A percentile compares a stretch with the other conserved stretches of the same genome.
Conservation (phyloP, 2,797 vertebrate species). For the Taenioides sp. region DNA sequence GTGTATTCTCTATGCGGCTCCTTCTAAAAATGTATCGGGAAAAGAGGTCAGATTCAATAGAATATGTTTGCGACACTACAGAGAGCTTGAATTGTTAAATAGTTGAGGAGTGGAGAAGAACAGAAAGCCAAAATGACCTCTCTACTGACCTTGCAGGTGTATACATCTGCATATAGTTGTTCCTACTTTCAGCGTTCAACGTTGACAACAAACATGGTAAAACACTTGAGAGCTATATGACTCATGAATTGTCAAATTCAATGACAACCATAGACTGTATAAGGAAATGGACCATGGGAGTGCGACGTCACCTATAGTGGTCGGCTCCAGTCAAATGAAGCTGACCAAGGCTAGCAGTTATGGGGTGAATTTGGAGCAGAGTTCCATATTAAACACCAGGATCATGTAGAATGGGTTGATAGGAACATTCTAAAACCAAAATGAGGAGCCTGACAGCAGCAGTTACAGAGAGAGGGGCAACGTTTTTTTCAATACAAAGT, state of each 20-base stretch:
- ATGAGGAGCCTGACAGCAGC: too few species aligned
- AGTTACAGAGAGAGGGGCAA: too few species aligned
- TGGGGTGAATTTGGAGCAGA: too few species aligned
- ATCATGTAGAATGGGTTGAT: too few species aligned
- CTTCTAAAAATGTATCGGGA: constrained; percentile 32
- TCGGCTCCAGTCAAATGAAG: too few species aligned
- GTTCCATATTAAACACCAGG: too few species aligned
- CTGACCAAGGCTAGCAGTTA: too few species aligned
- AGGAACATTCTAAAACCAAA: too few species aligned
- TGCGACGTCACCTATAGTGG: too few species aligned
- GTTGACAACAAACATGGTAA: not conserved
- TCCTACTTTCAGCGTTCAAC: not conserved
- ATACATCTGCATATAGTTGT: not conserved
- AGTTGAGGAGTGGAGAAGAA: constrained; percentile 7
- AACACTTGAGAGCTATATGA: not conserved
- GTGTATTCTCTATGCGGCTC: constrained; percentile 30
- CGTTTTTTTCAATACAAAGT: too few species aligned
- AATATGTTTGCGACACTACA: not conserved
- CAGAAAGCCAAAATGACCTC: constrained; percentile 1
- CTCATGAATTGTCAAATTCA: not conserved
- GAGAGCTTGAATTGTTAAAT: not conserved
- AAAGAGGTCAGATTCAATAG: constrained; percentile 32
- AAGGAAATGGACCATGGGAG: too few species aligned
- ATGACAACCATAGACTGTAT: not conserved
- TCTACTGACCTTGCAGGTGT: not conserved